Base-by-base conservation (phyloP, 2,797 vertebrate species). In the Odontamblyopus lacepedii region DNA sequence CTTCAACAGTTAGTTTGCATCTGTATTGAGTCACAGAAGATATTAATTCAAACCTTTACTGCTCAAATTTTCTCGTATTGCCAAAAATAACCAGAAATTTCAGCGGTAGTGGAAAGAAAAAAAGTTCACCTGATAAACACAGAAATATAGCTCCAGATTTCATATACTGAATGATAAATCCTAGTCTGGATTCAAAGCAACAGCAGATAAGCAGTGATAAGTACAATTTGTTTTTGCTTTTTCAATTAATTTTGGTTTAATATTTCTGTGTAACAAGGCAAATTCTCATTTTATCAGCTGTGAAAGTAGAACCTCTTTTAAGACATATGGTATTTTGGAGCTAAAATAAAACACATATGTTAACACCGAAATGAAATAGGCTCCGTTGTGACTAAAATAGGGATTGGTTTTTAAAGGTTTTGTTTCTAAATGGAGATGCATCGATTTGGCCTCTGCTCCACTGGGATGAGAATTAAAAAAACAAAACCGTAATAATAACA, bases 271-370 rank as follows among this genome's bases (percentile, higher is more conserved):
- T 8, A 30, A 60, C 18, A 62, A 35, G 19, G 16, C 9, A 60
- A 60, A 3, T 87, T 73, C 84, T 89, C 69, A 70, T 38, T 11
- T 41, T 41, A 23, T 13, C 1, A 12, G 13, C 8, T 26, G 3
- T 19, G 44, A 63, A 23, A 41, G 19, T 6, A 63, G 32, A n/a
- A 8, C 19, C n/a, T 4, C n/a, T 8, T 48, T 16, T 13, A 65
- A 66, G 41, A 51, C 63, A 66, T 66, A 66, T 66, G 63, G 26
- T 29, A 50, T 23, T 16, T 6, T 26, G 2, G 23, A 27, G 44
- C 38, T 50, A 50, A 51, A 66, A 50, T 50, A 66, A 19, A 50
- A 66, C 63, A 51, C 27, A 59, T 48, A 60, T 27, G 32, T 67
- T 63, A 9, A 27, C 3, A 6, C 35, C 41, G 9, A 50, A 66